These are phyloP conservation scores for Willisornis vidua DNA, from an alignment of 2,113 vertebrate species.

Conservation along the genomic window DNA sequence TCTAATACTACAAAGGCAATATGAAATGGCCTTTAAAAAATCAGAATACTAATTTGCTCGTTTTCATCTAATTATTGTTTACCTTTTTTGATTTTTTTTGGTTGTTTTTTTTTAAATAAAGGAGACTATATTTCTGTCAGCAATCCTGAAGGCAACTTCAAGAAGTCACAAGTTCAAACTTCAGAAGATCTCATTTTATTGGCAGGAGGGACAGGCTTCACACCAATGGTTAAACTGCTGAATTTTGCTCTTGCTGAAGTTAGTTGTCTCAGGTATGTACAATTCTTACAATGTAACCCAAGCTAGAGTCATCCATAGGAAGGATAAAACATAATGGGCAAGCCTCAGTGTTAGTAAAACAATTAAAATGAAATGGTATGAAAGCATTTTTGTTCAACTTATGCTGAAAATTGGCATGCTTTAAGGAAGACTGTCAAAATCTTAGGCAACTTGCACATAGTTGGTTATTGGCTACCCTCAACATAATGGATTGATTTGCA, in stretches of 20 bases:
- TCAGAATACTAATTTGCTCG: neutral
- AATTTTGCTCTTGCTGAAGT: conserved; percentile 73
- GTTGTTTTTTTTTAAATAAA: conserved; percentile 46
- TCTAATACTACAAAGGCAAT: neutral
- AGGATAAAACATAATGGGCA: neutral
- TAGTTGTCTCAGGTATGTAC: conserved; percentile 78
- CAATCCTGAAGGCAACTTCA: conserved; percentile 87
- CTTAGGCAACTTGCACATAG: neutral
- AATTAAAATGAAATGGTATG: neutral
- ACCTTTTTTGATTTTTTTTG: neutral
- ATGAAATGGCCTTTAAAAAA: neutral
- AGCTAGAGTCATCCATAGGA: neutral
- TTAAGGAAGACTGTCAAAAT: neutral
- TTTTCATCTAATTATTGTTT: neutral
- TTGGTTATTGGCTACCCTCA: neutral
- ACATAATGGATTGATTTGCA: neutral
- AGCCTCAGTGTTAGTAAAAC: neutral
- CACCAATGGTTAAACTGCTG: conserved; percentile 92
- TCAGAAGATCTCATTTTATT: conserved; percentile 87
- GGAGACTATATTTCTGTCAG: conserved; percentile 85
- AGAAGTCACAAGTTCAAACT: conserved; percentile 74
- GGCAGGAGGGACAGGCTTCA: conserved; percentile 95
- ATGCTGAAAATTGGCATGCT: neutral
- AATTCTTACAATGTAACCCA: neutral
- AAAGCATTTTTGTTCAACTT: neutral